Evolutionary conservation across 2,113 vertebrate species (phyloP).

Genomic region (Pteronura brasiliensis): DNA sequence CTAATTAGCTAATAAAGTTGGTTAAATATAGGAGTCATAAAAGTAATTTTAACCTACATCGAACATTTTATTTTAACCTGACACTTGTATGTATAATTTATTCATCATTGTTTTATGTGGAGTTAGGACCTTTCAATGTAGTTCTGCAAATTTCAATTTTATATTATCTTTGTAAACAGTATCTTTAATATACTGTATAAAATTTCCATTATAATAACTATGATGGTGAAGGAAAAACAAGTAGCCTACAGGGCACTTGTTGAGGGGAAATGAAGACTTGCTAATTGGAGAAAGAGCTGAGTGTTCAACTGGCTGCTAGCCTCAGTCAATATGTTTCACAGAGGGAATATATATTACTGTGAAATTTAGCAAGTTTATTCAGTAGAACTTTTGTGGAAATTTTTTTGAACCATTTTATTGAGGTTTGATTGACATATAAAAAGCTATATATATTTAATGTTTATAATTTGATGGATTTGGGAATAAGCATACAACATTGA

Average conservation of each 20-base stretch:
- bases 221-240: not conserved
- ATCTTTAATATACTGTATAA: not conserved
- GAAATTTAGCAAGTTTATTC: not conserved
- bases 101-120: not conserved
- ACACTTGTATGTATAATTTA: not conserved
- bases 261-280: not conserved
- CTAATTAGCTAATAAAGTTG: not conserved
- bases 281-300: not conserved
- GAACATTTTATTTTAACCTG: not conserved
- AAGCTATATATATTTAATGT: not conserved
- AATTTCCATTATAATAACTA: not conserved
- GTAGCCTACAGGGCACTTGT: not conserved
- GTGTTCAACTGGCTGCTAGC: not conserved
- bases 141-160: not conserved
- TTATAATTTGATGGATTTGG: not conserved
- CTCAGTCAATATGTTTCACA: not conserved
- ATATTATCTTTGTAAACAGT: not conserved
- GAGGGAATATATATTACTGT: not conserved
- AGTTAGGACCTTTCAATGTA: not conserved
- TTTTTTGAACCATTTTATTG: not conserved
- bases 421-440: not conserved
- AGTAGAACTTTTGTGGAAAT: not conserved
- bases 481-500: not conserved
- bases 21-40: not conserved
- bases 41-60: not conserved